phyloP scores from a whole-genome alignment of 2,797 vertebrate genomes.

The Sardinella longiceps region DNA sequence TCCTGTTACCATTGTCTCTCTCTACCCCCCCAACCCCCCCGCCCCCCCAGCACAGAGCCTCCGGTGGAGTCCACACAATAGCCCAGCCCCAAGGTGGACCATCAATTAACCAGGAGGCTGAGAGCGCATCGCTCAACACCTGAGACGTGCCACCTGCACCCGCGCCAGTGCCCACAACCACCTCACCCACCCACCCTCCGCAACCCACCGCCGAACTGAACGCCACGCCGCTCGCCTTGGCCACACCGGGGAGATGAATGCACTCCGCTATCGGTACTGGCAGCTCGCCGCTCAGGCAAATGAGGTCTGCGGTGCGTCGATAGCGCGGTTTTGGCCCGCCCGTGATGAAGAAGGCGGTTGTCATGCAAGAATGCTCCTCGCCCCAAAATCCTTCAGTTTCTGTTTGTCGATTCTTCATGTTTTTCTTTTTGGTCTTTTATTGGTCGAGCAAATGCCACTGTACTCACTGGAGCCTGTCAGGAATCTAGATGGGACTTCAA shows the following conservation, averaged over 20 bases:
- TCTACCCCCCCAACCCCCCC: neutral
- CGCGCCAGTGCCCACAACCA: constrained; percentile 25
- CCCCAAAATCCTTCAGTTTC: constrained; percentile 41
- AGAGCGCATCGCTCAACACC: constrained; percentile 59
- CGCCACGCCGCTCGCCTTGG: neutral
- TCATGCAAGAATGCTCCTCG: constrained; percentile 50
- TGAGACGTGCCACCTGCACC: constrained; percentile 42
- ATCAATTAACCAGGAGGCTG: constrained; percentile 52
- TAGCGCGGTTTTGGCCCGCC: constrained; percentile 43
- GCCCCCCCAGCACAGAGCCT: neutral
- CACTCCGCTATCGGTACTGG: constrained; percentile 67
- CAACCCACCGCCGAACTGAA: constrained; percentile 50
- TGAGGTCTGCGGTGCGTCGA: constrained; percentile 21
- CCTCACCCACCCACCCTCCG: constrained; percentile 55
- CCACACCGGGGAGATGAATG: constrained; percentile 65
- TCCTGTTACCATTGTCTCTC: neutral
- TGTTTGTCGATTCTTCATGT: constrained; percentile 19
- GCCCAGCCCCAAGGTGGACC: constrained; percentile 1
- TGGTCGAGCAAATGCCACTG: constrained; percentile 26
- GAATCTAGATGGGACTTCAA: neutral
- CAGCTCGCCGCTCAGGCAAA: constrained; percentile 66
- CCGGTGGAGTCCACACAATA: neutral
- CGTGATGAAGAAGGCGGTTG: constrained; percentile 62
- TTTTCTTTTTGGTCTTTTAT: neutral
- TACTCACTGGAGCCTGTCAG: neutral